Evolutionary conservation across 2,888 invertebrate genomes (phyloP).

Genomic region (Aproaerema taeniolella): DNA sequence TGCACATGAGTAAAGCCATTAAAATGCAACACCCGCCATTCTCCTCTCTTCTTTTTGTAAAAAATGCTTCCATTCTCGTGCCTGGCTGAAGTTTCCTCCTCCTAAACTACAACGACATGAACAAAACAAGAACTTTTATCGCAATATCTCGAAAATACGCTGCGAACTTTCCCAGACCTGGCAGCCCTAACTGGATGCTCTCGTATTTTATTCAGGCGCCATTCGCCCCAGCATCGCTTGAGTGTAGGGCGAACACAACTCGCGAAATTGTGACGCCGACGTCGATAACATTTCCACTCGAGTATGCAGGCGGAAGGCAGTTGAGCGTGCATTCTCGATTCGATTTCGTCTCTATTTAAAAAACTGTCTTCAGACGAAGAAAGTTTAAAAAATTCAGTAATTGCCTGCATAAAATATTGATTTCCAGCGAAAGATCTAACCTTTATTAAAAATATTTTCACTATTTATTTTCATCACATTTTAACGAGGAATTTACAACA

Average conservation of each 20-base stretch:
- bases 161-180: neutral
- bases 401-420: too few species aligned
- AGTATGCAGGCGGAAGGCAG: conserved; percentile 23
- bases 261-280: conserved; percentile 18
- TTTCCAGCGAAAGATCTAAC: too few species aligned
- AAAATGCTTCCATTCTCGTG: too few species aligned
- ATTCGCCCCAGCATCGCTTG: conserved; percentile 40
- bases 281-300: conserved; percentile 11
- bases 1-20: neutral
- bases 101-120: conserved; percentile 4
- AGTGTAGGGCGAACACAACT: conserved; percentile 18
- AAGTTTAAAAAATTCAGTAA: too few species aligned
- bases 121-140: conserved; percentile 1
- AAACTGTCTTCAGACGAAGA: neutral
- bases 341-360: conserved; percentile 20
- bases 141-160: neutral
- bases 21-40: conserved; percentile 1
- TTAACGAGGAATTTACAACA: too few species aligned
- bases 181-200: conserved; percentile 1
- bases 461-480: too few species aligned
- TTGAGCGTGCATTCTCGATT: conserved; percentile 17
- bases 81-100: conserved; percentile 4
- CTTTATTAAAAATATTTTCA: too few species aligned
- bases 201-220: conserved; percentile 62
- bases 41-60: too few species aligned